Percentiles rank a stretch among this genome's conserved stretches.
Conservation (phyloP, 2,113 vertebrate genomes). For the Coptodon bakossiorum region DNA sequence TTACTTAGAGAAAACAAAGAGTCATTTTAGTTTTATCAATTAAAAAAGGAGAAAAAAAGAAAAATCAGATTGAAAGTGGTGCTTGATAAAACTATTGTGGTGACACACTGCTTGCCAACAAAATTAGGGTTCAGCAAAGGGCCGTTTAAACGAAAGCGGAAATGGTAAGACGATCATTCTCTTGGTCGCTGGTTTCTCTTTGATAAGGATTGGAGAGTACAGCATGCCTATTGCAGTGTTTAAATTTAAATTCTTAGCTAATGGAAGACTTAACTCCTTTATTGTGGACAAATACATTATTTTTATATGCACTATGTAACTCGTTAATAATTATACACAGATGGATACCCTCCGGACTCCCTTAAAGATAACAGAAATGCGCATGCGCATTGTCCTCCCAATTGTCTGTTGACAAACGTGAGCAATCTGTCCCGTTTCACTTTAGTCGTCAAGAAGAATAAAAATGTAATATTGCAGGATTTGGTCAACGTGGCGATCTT, state of each 20-base stretch:
- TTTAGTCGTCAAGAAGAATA: not conserved
- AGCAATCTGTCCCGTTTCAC: not conserved
- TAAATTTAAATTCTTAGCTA: not conserved
- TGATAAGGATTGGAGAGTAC: accelerated
- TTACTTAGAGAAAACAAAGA: not conserved
- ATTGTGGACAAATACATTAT: not conserved
- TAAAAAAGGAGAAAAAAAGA: not conserved
- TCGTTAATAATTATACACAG: not conserved
- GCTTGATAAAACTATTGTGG: not conserved
- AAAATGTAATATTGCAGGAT: constrained; percentile 11
- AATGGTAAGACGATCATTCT: not conserved
- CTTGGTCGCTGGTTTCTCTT: not conserved
- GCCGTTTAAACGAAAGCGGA: not conserved
- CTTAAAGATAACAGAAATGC: not conserved
- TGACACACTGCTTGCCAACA: not conserved
- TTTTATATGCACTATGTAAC: not conserved
- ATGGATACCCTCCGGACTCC: not conserved
- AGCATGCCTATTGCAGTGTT: not conserved
- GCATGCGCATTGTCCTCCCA: not conserved
- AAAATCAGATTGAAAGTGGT: not conserved
- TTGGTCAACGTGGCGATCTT: not conserved
- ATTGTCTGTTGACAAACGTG: constrained; percentile 55
- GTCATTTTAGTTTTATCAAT: accelerated
- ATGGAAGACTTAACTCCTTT: accelerated
- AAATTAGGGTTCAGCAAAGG: not conserved